Evolutionary conservation across 2,797 vertebrate genomes (phyloP).

Genomic region (Sebastiscus tertius): DNA sequence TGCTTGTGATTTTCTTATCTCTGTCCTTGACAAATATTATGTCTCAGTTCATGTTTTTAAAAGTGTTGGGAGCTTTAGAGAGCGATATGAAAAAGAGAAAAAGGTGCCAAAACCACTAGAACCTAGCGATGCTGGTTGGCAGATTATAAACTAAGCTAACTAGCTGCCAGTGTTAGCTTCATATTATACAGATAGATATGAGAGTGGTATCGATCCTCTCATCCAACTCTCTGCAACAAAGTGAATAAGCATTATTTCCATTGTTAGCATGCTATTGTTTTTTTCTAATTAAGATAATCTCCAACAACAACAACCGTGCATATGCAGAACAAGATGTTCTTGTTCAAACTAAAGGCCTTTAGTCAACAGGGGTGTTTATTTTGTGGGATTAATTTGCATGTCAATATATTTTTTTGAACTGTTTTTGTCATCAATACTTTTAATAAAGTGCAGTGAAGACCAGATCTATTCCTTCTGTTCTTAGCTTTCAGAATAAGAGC

Average conservation of each 20-base stretch:
- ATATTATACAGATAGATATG: background rate
- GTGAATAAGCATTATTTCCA: background rate
- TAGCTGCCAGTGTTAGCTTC: background rate
- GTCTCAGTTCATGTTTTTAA: slow-evolving; percentile 9
- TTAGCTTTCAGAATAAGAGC: too few relatives aligned
- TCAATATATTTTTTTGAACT: too few relatives aligned
- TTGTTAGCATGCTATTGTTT: background rate
- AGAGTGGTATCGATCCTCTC: background rate
- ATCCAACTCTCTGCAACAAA: background rate
- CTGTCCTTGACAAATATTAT: background rate
- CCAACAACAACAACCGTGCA: background rate
- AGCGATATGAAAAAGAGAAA: background rate
- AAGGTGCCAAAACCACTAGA: background rate
- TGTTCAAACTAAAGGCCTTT: background rate
- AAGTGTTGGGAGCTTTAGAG: background rate
- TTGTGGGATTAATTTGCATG: too few relatives aligned
- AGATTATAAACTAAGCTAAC: background rate
- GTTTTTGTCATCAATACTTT: too few relatives aligned
- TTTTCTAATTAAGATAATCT: background rate
- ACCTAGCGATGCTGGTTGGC: background rate
- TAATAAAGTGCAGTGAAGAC: too few relatives aligned
- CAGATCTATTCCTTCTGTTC: too few relatives aligned
- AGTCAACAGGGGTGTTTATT: too few relatives aligned
- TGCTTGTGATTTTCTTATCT: slow-evolving; percentile 1
- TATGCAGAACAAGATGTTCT: background rate